These are phyloP conservation scores for Parelbella ahira DNA, from an alignment of 2,888 invertebrate genomes.

Conservation along the genomic window DNA sequence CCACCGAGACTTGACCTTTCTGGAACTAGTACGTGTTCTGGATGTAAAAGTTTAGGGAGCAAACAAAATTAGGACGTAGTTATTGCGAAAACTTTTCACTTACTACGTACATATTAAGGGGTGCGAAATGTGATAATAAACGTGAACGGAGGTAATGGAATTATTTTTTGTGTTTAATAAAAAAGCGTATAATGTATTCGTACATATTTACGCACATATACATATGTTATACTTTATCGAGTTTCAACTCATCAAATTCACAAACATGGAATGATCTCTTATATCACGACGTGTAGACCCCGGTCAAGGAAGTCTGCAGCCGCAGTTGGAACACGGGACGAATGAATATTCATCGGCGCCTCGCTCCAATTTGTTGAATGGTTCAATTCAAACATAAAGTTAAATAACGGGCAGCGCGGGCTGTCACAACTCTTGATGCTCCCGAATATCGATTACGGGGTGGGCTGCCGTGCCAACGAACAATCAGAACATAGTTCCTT, in stretches of 20 bases:
- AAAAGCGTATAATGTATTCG: too few species aligned
- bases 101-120: too few species aligned
- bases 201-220: too few species aligned
- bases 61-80: conserved; percentile 23
- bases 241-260: too few species aligned
- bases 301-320: conserved; percentile 1
- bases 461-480: conserved; percentile 22
- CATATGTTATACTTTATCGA: too few species aligned
- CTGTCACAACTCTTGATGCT: conserved; percentile 19
- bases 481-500: conserved; percentile 20
- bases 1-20: conserved; percentile 29
- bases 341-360: conserved; percentile 18
- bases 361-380: conserved; percentile 15
- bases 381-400: conserved; percentile 17
- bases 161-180: too few species aligned
- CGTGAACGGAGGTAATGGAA: too few species aligned
- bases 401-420: too few species aligned
- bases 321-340: background rate
- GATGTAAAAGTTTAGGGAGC: conserved; percentile 32
- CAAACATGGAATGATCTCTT: too few species aligned
- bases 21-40: conserved; percentile 44
- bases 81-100: too few species aligned
- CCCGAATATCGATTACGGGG: conserved; percentile 28
- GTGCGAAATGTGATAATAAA: too few species aligned
- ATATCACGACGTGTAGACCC: too few species aligned